phyloP scores from a whole-genome alignment of 2,113 vertebrate species.

The Boulengeromyrus knoepffleri region DNA sequence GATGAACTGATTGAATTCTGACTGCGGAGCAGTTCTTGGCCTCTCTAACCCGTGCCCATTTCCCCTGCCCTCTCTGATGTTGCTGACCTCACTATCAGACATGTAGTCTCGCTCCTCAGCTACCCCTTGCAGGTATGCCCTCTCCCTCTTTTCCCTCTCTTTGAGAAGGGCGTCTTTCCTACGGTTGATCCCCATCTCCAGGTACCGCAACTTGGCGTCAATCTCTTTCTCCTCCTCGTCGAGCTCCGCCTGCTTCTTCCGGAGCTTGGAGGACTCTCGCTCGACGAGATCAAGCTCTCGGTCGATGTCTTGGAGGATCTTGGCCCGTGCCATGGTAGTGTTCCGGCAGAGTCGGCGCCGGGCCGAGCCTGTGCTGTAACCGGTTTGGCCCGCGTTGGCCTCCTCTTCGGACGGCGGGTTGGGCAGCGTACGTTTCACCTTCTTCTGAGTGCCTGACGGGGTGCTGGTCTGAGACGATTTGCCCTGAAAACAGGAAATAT shows the following conservation, averaged over 20 bases:
- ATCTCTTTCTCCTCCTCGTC: conserved; percentile 99
- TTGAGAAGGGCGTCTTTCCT: conserved; percentile 94
- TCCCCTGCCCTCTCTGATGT: conserved; percentile 75
- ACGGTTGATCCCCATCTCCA: conserved; percentile 98
- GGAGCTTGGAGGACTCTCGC: conserved; percentile 93
- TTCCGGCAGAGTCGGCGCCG: conserved; percentile 87
- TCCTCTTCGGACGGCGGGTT: conserved; percentile 91
- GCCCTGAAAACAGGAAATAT: conserved; percentile 46
- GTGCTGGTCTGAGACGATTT: conserved; percentile 64
- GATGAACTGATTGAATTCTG: conserved; percentile 89
- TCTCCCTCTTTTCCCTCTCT: conserved; percentile 92
- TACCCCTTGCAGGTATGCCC: conserved; percentile 95
- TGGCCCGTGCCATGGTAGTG: conserved; percentile 92
- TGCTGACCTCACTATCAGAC: conserved; percentile 97
- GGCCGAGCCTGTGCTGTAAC: conserved; percentile 77
- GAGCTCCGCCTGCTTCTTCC: conserved; percentile 95
- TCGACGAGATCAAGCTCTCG: conserved; percentile 94
- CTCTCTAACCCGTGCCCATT: conserved; percentile 78
- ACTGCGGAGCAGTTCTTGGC: conserved; percentile 87
- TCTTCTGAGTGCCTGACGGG: conserved; percentile 79
- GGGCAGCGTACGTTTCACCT: conserved; percentile 93
- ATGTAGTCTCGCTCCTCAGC: conserved; percentile 97
- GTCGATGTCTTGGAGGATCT: conserved; percentile 98
- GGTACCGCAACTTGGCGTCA: conserved; percentile 90
- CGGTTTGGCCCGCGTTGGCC: conserved; percentile 60